A percentile compares a stretch with the other conserved stretches of the same genome.
phyloP scores from a whole-genome alignment of 2,113 vertebrate genomes.

The Tenrec ecaudatus region DNA sequence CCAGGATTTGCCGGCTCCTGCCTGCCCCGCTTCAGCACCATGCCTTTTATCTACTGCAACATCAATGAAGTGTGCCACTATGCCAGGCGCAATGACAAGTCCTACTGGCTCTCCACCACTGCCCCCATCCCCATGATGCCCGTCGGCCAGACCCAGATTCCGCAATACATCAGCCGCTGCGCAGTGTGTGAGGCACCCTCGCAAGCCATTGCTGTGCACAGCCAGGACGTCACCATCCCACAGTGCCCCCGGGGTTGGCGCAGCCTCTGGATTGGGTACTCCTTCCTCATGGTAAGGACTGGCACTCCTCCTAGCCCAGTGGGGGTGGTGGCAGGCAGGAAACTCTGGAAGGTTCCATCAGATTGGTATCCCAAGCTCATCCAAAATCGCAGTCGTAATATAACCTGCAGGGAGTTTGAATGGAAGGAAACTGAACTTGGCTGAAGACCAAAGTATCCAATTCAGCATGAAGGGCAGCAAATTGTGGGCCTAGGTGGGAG shows the following conservation, averaged over 20 bases:
- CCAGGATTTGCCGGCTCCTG: conserved; percentile 97
- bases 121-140: conserved; percentile 99
- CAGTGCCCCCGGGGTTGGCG: conserved; percentile 94
- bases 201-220: conserved; percentile 95
- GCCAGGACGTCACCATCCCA: conserved; percentile 95
- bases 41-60: conserved; percentile 98
- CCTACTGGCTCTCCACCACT: conserved; percentile 98
- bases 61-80: conserved; percentile 95
- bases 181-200: conserved; percentile 96
- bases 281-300: conserved; percentile 95
- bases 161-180: conserved; percentile 95
- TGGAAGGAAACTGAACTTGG: not conserved
- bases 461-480: not conserved
- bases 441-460: not conserved
- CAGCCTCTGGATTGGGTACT: conserved; percentile 98
- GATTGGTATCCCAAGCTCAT: not conserved
- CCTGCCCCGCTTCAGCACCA: conserved; percentile 95
- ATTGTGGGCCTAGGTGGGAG: not conserved
- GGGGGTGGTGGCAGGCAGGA: not conserved
- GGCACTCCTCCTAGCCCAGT: not conserved
- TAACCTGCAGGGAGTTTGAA: not conserved
- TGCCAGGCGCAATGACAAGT: conserved; percentile 96
- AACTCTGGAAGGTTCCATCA: not conserved
- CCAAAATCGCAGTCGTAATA: not conserved
- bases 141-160: conserved; percentile 90